Conservation (phyloP, 1,140 invertebrate genomes). For the Acromyrmex echinatior region DNA sequence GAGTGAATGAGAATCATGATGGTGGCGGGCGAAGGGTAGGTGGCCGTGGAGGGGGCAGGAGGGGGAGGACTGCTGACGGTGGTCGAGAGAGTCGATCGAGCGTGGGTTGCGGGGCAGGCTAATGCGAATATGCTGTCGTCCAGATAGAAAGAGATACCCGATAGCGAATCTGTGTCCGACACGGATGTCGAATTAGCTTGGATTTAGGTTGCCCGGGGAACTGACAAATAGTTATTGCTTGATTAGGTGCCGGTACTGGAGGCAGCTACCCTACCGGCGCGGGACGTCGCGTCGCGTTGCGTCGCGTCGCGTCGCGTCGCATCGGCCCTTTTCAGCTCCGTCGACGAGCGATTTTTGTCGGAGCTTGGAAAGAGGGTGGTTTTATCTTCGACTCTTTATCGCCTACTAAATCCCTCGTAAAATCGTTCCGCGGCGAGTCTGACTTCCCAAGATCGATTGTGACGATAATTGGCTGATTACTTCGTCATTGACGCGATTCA, state of each 20-base stretch:
- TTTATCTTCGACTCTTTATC: conserved; percentile 55
- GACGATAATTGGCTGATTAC: conserved; percentile 48
- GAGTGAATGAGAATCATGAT: conserved; percentile 74
- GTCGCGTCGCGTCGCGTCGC: background rate
- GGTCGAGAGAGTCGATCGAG: conserved; percentile 85
- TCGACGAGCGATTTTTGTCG: conserved; percentile 45
- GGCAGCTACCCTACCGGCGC: conserved; percentile 76
- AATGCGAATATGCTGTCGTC: conserved; percentile 87
- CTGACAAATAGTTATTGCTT: conserved; percentile 88
- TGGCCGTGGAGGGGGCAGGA: conserved; percentile 35
- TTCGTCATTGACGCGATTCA: background rate
- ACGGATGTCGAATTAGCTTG: conserved; percentile 88
- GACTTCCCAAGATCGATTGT: conserved; percentile 36
- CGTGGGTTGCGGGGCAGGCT: conserved; percentile 86
- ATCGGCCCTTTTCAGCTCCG: conserved; percentile 34
- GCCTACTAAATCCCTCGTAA: conserved; percentile 42
- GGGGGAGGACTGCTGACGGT: conserved; percentile 79
- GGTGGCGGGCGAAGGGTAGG: conserved; percentile 67
- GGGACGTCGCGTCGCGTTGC: conserved; percentile 12
- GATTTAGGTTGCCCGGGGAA: conserved; percentile 87
- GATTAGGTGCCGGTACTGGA: conserved; percentile 85
- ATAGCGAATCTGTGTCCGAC: conserved; percentile 87
- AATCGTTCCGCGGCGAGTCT: conserved; percentile 17
- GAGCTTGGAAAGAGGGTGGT: conserved; percentile 44
- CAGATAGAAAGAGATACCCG: conserved; percentile 87